These are phyloP conservation scores for Xenentodon cancila DNA, from an alignment of 2,797 vertebrate genomes.

Conservation along the genomic window DNA sequence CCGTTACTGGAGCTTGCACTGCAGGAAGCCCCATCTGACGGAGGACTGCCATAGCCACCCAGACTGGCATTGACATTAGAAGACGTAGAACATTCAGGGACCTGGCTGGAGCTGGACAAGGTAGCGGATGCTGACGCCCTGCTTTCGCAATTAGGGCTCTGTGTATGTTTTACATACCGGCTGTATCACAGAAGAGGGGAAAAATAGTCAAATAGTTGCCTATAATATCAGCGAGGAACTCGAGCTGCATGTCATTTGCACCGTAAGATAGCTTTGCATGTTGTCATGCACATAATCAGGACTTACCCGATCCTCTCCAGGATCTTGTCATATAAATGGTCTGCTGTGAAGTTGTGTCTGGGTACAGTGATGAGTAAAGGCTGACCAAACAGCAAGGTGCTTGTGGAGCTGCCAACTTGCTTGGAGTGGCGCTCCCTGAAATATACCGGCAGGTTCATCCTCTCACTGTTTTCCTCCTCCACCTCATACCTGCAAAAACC, in stretches of 20 bases:
- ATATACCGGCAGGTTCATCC: constrained; percentile 90
- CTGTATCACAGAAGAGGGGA: constrained; percentile 68
- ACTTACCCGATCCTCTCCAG: constrained; percentile 93
- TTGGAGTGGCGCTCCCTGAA: constrained; percentile 92
- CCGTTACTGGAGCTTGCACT: constrained; percentile 78
- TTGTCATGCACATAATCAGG: neutral
- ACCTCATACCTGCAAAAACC: constrained; percentile 89
- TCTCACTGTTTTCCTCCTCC: constrained; percentile 85
- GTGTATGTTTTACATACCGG: constrained; percentile 89
- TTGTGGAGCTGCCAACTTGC: constrained; percentile 84
- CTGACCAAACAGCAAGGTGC: constrained; percentile 91
- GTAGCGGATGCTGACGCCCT: constrained; percentile 76
- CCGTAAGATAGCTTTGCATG: too few relatives aligned
- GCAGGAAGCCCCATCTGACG: constrained; percentile 79
- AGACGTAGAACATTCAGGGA: constrained; percentile 76
- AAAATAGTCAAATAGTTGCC: neutral
- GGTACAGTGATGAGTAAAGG: constrained; percentile 92
- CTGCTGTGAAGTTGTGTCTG: constrained; percentile 88
- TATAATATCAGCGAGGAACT: neutral
- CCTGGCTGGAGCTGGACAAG: constrained; percentile 73
- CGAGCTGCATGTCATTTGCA: neutral
- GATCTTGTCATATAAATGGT: constrained; percentile 88
- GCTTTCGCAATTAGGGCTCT: constrained; percentile 77
- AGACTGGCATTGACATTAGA: constrained; percentile 63
- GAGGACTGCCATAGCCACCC: constrained; percentile 70